Conservation (phyloP, 2,797 vertebrate species). For the Pseudomugil tenellus region DNA sequence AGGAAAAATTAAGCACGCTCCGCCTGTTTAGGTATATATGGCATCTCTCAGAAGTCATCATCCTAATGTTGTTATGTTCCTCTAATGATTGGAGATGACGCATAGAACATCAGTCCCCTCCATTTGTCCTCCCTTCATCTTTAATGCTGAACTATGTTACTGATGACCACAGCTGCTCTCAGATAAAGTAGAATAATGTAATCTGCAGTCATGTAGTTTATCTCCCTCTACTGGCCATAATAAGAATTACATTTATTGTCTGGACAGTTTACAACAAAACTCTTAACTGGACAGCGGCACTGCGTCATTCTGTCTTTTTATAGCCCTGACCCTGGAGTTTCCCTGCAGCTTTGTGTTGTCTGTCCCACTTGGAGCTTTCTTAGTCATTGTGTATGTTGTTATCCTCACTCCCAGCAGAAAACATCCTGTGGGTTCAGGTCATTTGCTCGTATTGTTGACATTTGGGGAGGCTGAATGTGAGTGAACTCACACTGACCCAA, state of each 20-base stretch:
- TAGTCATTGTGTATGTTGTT: conserved; percentile 86
- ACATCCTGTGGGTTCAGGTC: conserved; percentile 88
- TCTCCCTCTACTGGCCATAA: conserved; percentile 78
- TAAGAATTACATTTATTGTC: conserved; percentile 29
- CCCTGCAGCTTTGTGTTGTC: conserved; percentile 83
- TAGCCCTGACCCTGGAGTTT: conserved; percentile 87
- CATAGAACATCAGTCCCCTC: conserved; percentile 58
- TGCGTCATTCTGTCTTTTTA: conserved; percentile 84
- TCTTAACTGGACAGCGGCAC: conserved; percentile 65
- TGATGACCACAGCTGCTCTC: conserved; percentile 38
- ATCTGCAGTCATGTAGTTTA: conserved; percentile 59
- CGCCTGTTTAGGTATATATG: conserved; percentile 64
- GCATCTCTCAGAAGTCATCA: conserved; percentile 60
- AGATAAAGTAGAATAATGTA: conserved; percentile 7
- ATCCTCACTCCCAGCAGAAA: conserved; percentile 81
- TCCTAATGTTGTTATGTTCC: conserved; percentile 70
- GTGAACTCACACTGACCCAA: conserved; percentile 80
- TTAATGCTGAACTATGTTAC: conserved; percentile 39
- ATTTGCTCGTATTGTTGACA: conserved; percentile 82
- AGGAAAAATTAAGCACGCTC: conserved; percentile 64
- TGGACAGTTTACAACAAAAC: conserved; percentile 59
- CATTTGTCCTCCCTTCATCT: conserved; percentile 40
- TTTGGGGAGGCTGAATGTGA: conserved; percentile 79
- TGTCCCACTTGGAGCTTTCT: conserved; percentile 79
- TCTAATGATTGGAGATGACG: conserved; percentile 65